Evolutionary conservation across 2,113 vertebrate genomes (phyloP), one percentile per base, ranked within the genome.

Genomic region (Canis aureus): DNA sequence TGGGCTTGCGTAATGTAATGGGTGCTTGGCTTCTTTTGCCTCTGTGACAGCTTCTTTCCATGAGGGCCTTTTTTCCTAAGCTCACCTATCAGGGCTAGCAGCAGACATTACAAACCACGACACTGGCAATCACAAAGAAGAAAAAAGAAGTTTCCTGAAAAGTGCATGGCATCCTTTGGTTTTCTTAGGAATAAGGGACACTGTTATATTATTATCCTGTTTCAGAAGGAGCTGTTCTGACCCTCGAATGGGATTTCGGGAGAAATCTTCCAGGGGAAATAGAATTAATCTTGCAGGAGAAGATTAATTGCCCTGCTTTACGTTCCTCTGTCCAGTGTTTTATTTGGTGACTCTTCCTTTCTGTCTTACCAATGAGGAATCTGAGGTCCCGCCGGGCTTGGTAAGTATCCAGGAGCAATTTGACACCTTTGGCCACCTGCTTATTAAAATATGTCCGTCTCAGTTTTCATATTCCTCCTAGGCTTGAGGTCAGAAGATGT

Each of bases 41-140:
- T 78, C 83, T 35, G 2, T 27, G 85, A 80, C 43, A 59, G 3
- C 17, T 43, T 62, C 59, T 91, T 25, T 95, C 60, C 90, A 25
- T 59, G 69, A 62, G 38, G 38, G 16, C 5, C 38, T 74, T 88
- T 88, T 86, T 96, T n/a, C 93, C 88, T 91, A 88, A 62, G 51
- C 32, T 80, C 78, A 91, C 7, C n/a, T 35, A 53, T 51, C 73
- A 67, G 38, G 20, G 29, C 64, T 84, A 23, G 73, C 43, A 71
- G 51, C 51, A 89, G 81, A 80, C 73, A 38, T 71, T 43, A 43
- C 25, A 69, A 84, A 81, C 53, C 27, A 25, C 6, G 66, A 59
- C 43, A 29, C 9, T 1, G 32, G 64, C 71, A 55, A 53, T 38
- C 74, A 53, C 43, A 67, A 43, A 59, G 62, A 38, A 64, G 66